phyloP scores from a whole-genome alignment of 2,113 vertebrate species.

The Embiotoca jacksoni region DNA sequence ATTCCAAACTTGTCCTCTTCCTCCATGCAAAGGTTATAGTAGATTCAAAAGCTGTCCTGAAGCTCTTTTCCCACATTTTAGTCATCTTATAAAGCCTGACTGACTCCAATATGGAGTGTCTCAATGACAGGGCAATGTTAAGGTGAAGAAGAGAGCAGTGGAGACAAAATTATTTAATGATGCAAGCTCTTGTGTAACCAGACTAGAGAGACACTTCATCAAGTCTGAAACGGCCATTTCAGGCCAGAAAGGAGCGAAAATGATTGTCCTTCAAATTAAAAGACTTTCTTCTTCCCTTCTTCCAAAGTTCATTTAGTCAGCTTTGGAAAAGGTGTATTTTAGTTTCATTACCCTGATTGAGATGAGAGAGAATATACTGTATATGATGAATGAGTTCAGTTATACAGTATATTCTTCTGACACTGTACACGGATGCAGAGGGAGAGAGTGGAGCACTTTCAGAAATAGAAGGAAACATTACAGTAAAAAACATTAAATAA shows the following conservation, averaged over 20 bases:
- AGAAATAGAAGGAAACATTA: neutral
- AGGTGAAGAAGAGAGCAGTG: neutral
- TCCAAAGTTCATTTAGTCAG: neutral
- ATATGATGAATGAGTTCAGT: neutral
- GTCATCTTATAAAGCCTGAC: neutral
- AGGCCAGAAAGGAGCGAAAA: neutral
- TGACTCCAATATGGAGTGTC: neutral
- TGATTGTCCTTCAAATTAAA: neutral
- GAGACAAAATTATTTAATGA: neutral
- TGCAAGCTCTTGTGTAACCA: neutral
- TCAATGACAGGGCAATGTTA: neutral
- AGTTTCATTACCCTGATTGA: neutral
- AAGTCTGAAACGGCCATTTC: constrained; percentile 13
- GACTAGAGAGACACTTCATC: constrained; percentile 3
- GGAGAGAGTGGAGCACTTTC: neutral
- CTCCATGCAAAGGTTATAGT: neutral
- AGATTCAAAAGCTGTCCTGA: neutral
- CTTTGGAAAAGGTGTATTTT: neutral
- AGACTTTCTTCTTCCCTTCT: neutral
- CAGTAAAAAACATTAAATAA: neutral
- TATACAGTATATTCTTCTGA: neutral
- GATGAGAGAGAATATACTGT: too few relatives aligned
- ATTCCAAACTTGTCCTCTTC: too few relatives aligned
- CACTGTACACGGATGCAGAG: neutral
- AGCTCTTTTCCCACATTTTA: neutral